A percentile compares a stretch with the other conserved stretches of the same genome.
phyloP scores from a whole-genome alignment of 2,113 vertebrate genomes.

The Anas platyrhynchos region DNA sequence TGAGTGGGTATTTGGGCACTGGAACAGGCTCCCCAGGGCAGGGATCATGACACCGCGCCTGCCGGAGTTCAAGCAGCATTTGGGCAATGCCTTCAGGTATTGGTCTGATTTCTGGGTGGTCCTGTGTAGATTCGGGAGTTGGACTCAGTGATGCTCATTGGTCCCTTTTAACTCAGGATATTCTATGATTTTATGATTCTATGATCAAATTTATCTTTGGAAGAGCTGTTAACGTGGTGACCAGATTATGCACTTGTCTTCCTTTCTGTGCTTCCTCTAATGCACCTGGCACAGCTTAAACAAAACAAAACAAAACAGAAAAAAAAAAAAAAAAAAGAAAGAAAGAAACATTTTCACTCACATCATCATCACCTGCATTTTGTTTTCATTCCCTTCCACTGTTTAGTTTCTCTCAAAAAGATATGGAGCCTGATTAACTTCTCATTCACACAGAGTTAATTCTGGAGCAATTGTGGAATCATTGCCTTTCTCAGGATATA shows the following conservation, averaged over 20 bases:
- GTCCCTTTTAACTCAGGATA: too few relatives aligned
- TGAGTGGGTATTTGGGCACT: too few relatives aligned
- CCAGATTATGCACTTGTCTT: background rate
- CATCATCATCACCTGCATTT: background rate
- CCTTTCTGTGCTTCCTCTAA: background rate
- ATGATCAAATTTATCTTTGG: background rate
- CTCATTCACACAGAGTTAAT: background rate
- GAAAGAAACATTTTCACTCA: background rate
- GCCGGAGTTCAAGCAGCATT: too few relatives aligned
- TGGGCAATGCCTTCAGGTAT: too few relatives aligned
- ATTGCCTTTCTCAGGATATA: background rate
- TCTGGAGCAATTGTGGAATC: background rate
- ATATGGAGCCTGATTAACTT: background rate
- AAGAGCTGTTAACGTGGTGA: rapidly evolving
- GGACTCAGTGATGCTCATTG: too few relatives aligned
- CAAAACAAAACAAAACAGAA: background rate
- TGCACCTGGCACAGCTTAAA: background rate
- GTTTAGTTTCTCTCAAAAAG: background rate
- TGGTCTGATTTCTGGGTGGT: too few relatives aligned
- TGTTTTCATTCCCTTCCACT: background rate
- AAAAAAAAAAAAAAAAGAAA: too few relatives aligned
- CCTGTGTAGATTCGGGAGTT: too few relatives aligned
- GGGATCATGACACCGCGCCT: too few relatives aligned
- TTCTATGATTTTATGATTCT: too few relatives aligned
- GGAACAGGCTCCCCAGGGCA: too few relatives aligned